A percentile compares a stretch with the other conserved stretches of the same genome.
These are phyloP conservation scores for Drosophila ercepeae DNA, from an alignment of 1,140 invertebrate genomes.

Conservation along the genomic window DNA sequence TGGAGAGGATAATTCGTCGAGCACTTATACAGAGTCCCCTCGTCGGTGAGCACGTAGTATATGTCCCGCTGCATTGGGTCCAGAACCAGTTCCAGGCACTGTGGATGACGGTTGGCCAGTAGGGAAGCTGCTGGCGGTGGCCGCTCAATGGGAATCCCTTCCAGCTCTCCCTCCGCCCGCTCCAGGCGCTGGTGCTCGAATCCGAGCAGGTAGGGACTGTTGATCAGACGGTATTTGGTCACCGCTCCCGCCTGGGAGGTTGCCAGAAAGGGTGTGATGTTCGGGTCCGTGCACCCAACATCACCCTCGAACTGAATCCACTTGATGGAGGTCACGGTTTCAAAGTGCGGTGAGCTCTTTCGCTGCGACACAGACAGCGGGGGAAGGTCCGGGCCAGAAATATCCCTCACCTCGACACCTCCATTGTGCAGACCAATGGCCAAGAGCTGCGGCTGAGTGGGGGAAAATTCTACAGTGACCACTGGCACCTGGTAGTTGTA, in stretches of 20 bases:
- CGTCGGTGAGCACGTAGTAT: slow-evolving; percentile 92
- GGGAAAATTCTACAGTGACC: slow-evolving; percentile 90
- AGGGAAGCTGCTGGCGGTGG: slow-evolving; percentile 13
- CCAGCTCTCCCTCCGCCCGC: slow-evolving; percentile 87
- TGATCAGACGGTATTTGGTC: slow-evolving; percentile 85
- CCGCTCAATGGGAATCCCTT: slow-evolving; percentile 84
- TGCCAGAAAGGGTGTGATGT: slow-evolving; percentile 84
- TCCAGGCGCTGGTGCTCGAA: slow-evolving; percentile 87
- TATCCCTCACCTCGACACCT: slow-evolving; percentile 89
- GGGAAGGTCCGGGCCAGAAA: slow-evolving; percentile 84
- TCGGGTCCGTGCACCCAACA: slow-evolving; percentile 54
- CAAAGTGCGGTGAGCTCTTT: slow-evolving; percentile 85
- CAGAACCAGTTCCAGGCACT: slow-evolving; percentile 86
- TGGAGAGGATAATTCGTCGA: slow-evolving; percentile 87
- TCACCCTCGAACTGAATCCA: slow-evolving; percentile 85
- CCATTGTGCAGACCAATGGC: slow-evolving; percentile 93
- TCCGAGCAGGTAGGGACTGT: slow-evolving; percentile 78
- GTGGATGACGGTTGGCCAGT: slow-evolving; percentile 83
- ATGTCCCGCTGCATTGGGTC: slow-evolving; percentile 87
- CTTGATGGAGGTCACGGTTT: slow-evolving; percentile 87
- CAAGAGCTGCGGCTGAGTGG: slow-evolving; percentile 88
- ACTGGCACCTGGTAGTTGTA: slow-evolving; percentile 89
- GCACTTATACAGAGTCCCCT: slow-evolving; percentile 91
- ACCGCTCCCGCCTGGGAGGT: slow-evolving; percentile 86
- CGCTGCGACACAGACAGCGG: slow-evolving; percentile 85